Evolutionary conservation across 2,113 vertebrate genomes (phyloP).

Genomic region (Anhinga anhinga): DNA sequence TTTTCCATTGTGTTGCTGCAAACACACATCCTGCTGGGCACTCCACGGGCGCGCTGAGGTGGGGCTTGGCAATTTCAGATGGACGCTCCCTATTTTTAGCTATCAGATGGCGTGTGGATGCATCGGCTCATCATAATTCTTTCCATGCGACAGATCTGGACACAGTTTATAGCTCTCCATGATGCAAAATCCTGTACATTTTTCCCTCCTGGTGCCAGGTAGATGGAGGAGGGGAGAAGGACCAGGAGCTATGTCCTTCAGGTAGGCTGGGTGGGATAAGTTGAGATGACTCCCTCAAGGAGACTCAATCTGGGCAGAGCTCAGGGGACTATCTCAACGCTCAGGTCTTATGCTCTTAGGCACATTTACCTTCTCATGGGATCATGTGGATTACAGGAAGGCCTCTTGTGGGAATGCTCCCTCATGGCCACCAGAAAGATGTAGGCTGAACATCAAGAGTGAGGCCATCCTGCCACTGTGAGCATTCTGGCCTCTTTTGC

Average conservation of each 20-base stretch:
- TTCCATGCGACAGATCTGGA: background rate
- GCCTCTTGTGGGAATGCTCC: background rate
- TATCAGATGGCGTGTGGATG: background rate
- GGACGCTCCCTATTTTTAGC: constrained; percentile 6
- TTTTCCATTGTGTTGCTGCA: constrained; percentile 15
- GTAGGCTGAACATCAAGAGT: background rate
- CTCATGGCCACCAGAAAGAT: background rate
- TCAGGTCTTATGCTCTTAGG: rapidly evolving
- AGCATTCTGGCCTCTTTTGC: background rate
- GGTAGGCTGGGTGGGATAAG: background rate
- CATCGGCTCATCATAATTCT: background rate
- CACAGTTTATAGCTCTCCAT: background rate
- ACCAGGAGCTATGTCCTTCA: background rate
- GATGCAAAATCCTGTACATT: background rate
- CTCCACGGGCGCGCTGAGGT: background rate
- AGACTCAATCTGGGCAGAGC: background rate
- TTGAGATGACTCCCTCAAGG: background rate
- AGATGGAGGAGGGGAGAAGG: background rate
- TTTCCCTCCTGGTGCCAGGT: background rate
- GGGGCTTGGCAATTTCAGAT: background rate
- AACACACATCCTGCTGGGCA: background rate
- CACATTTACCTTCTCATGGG: background rate
- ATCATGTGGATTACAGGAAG: background rate
- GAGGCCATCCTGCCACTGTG: background rate
- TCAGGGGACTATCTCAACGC: background rate